Evolutionary conservation across 2,888 invertebrate genomes (phyloP).

Genomic region (Philaethria dido): DNA sequence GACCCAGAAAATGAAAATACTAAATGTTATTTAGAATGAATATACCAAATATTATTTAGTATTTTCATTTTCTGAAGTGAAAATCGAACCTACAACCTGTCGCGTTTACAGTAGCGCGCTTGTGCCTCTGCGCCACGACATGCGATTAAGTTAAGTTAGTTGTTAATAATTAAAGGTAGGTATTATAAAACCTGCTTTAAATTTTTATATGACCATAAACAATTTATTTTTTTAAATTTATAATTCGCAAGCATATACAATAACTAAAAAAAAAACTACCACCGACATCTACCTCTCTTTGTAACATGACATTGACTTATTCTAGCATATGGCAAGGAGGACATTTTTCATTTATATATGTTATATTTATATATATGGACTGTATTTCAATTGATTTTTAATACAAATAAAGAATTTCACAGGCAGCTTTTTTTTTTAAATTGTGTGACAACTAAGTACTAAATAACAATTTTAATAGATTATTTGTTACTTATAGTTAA

Average conservation of each 20-base stretch:
- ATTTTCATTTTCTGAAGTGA: too few species aligned
- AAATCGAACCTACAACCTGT: too few species aligned
- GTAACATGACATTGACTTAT: slow-evolving; percentile 34
- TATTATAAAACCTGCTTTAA: not conserved
- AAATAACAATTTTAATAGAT: not conserved
- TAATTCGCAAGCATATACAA: not conserved
- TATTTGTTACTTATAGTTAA: not conserved
- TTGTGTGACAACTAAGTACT: slow-evolving; percentile 22
- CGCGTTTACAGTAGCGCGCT: too few species aligned
- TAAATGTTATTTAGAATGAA: too few species aligned
- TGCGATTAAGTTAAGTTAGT: too few species aligned
- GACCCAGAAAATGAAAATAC: too few species aligned
- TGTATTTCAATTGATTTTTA: slow-evolving; percentile 10
- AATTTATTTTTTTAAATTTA: not conserved
- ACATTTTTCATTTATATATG: slow-evolving; percentile 24
- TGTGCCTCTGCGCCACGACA: too few species aligned
- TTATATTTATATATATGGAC: slow-evolving; percentile 3
- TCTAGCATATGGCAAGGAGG: slow-evolving; percentile 40
- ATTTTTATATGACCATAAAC: not conserved
- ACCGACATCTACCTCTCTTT: slow-evolving; percentile 32
- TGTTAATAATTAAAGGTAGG: too few species aligned
- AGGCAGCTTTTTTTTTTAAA: slow-evolving; percentile 6
- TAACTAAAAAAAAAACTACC: slow-evolving; percentile 5
- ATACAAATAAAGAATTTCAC: not conserved
- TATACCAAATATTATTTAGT: too few species aligned